Conservation (phyloP, 2,113 vertebrate genomes). For the Tragelaphus imberbis region DNA sequence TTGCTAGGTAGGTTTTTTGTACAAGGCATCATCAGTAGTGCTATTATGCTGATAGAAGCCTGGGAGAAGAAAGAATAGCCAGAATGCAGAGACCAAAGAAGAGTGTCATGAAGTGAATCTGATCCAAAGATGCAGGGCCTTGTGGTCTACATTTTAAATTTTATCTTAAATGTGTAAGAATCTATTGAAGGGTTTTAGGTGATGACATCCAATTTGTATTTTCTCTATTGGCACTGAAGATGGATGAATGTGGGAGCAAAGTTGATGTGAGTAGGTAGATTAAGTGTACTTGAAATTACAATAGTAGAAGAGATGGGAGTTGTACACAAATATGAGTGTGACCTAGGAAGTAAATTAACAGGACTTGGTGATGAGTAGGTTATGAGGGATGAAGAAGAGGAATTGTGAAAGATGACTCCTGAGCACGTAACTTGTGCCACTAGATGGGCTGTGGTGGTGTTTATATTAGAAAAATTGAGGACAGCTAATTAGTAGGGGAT, state of each 20-base stretch:
- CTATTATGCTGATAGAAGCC: not conserved
- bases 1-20: not conserved
- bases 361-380: not conserved
- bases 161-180: not conserved
- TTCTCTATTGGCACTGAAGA: not conserved
- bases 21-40: not conserved
- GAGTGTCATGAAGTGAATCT: not conserved
- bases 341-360: not conserved
- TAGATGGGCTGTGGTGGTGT: not conserved
- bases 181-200: not conserved
- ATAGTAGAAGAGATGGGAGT: not conserved
- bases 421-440: not conserved
- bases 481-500: not conserved
- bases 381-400: not conserved
- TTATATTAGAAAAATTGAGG: not conserved
- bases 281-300: not conserved
- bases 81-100: not conserved
- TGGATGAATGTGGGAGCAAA: not conserved
- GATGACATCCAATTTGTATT: not conserved
- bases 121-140: not conserved
- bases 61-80: not conserved
- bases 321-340: not conserved
- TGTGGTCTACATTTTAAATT: not conserved
- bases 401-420: not conserved
- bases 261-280: not conserved